Evolutionary conservation across 2,888 invertebrate genomes (phyloP).

Genomic region (Lithophane ornitopus): DNA sequence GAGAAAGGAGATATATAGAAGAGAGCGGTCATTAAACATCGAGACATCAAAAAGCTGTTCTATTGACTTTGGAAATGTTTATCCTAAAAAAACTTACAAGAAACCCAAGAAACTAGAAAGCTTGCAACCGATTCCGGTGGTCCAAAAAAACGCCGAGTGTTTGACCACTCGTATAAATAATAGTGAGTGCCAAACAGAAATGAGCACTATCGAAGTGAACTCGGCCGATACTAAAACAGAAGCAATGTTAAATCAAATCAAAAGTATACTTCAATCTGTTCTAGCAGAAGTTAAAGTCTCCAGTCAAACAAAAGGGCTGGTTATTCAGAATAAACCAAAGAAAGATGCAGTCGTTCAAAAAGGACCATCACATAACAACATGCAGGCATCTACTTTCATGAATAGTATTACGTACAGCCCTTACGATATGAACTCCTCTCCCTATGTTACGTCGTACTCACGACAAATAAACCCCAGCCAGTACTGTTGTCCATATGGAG

Average conservation of each 20-base stretch:
- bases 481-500: constrained; percentile 68
- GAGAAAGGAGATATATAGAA: constrained; percentile 47
- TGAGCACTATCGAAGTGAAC: constrained; percentile 54
- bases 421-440: constrained; percentile 74
- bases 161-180: constrained; percentile 69
- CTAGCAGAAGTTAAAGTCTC: constrained; percentile 83
- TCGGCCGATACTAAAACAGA: constrained; percentile 77
- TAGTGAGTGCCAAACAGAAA: constrained; percentile 75
- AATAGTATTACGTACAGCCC: constrained; percentile 81
- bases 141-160: constrained; percentile 73
- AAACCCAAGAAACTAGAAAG: constrained; percentile 50
- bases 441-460: constrained; percentile 75
- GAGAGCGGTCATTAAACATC: constrained; percentile 46
- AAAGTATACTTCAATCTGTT: constrained; percentile 82
- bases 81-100: constrained; percentile 66
- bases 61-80: constrained; percentile 76
- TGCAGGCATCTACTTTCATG: constrained; percentile 76
- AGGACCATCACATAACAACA: constrained; percentile 74
- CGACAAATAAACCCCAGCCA: constrained; percentile 70
- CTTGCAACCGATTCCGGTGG: constrained; percentile 37
- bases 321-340: constrained; percentile 67
- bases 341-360: constrained; percentile 83
- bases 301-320: constrained; percentile 65
- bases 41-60: constrained; percentile 72
- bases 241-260: constrained; percentile 82